Conservation (phyloP, 2,797 vertebrate genomes). For the Tadarida brasiliensis region DNA sequence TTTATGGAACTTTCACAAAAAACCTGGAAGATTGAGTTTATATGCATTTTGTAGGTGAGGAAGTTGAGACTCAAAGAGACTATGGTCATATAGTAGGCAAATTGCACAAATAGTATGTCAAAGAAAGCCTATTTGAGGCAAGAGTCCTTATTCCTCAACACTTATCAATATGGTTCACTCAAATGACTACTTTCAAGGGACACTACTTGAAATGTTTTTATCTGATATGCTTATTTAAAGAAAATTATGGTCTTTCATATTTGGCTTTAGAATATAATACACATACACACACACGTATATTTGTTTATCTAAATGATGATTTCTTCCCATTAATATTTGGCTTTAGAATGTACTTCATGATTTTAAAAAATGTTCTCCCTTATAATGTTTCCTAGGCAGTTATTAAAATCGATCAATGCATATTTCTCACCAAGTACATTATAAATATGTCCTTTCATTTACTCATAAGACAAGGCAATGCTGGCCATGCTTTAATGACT, state of each 20-base stretch:
- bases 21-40: not conserved
- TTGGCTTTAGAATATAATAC: not conserved
- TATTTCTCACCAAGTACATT: not conserved
- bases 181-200: not conserved
- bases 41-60: not conserved
- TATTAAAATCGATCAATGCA: not conserved
- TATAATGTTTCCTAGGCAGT: not conserved
- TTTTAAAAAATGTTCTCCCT: not conserved
- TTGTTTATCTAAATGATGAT: slow-evolving; percentile 1
- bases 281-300: not conserved
- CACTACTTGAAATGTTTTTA: not conserved
- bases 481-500: not conserved
- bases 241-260: not conserved
- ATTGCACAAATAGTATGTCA: not conserved
- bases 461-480: not conserved
- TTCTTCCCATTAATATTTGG: not conserved
- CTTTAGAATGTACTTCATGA: not conserved
- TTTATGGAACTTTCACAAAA: not conserved
- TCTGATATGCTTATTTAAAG: not conserved
- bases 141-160: not conserved
- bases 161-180: not conserved
- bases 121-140: not conserved
- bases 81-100: not conserved
- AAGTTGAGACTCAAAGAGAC: not conserved
- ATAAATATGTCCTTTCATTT: not conserved